Conservation (phyloP, 64 coral and sea anemone genomes). For the Stichodactyla helianthus region DNA sequence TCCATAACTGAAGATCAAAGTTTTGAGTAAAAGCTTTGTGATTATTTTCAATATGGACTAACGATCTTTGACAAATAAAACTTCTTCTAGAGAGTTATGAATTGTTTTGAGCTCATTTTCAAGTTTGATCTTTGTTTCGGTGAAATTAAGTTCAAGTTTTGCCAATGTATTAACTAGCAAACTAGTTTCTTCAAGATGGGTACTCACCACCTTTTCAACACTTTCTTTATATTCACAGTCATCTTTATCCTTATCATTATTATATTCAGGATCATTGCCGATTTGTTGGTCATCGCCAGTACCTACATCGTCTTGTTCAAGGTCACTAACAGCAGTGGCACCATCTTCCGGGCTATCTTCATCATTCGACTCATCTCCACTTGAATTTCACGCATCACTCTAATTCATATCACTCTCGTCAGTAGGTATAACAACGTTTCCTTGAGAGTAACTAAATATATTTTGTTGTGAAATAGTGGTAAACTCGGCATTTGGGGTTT, state of each 20-base stretch:
- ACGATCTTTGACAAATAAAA: neutral
- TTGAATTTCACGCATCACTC: too few species aligned
- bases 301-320: neutral
- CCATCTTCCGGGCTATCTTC: neutral
- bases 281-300: neutral
- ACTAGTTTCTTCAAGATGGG: neutral
- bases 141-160: neutral
- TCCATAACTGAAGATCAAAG: neutral
- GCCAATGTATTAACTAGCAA: neutral
- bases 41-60: neutral
- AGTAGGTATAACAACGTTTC: neutral
- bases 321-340: neutral
- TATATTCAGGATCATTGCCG: neutral
- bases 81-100: conserved; percentile 6
- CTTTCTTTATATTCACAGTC: neutral
- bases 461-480: too few species aligned
- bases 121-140: neutral
- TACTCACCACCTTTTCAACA: neutral
- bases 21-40: neutral
- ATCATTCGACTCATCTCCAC: neutral
- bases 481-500: too few species aligned
- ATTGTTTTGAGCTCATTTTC: conserved; percentile 2
- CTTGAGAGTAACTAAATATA: neutral
- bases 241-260: neutral
- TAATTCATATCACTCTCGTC: too few species aligned